A percentile compares a stretch with the other conserved stretches of the same genome.
Conservation (phyloP, 2,113 vertebrate genomes). For the Misgurnus anguillicaudatus region DNA sequence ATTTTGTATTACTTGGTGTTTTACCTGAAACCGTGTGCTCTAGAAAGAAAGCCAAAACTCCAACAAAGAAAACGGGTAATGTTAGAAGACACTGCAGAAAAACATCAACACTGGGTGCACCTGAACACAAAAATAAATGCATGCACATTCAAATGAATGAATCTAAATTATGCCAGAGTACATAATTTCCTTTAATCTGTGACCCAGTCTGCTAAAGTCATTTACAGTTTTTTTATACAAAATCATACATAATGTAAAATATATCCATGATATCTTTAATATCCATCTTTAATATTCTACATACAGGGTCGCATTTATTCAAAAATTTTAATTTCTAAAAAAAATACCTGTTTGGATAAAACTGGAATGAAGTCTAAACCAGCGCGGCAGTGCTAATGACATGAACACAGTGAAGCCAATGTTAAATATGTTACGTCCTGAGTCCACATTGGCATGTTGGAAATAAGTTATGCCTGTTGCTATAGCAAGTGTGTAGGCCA, state of each 20-base stretch:
- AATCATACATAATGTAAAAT: too few relatives aligned
- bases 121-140: constrained; percentile 56
- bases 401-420: constrained; percentile 86
- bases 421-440: constrained; percentile 85
- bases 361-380: constrained; percentile 65
- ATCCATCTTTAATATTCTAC: too few relatives aligned
- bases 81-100: constrained; percentile 75
- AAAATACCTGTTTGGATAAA: constrained; percentile 73
- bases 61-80: constrained; percentile 79
- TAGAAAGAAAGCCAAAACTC: constrained; percentile 80
- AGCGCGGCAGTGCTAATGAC: constrained; percentile 79
- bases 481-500: constrained; percentile 79
- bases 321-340: too few relatives aligned
- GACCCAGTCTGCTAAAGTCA: too few relatives aligned
- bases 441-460: constrained; percentile 82
- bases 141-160: background rate
- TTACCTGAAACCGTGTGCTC: constrained; percentile 85
- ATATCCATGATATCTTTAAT: too few relatives aligned
- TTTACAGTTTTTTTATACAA: background rate
- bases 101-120: constrained; percentile 74
- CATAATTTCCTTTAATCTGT: too few relatives aligned
- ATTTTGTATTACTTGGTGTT: background rate
- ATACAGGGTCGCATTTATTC: too few relatives aligned
- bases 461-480: constrained; percentile 83
- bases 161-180: too few relatives aligned